These are phyloP conservation scores for Synergus laeviventris DNA, from an alignment of 2,888 invertebrate species.

Conservation along the genomic window DNA sequence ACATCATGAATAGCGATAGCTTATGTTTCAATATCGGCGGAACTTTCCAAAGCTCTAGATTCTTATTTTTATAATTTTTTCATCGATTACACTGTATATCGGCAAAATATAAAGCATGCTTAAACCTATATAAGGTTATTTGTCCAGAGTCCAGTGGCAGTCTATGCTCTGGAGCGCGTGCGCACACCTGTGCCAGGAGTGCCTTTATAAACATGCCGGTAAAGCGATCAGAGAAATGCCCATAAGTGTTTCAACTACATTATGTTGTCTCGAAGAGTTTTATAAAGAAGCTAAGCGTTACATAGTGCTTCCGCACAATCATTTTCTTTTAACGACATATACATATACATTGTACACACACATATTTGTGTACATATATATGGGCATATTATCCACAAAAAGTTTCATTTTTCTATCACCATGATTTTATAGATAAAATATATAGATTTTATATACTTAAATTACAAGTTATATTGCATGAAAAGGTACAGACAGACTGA, in stretches of 20 bases:
- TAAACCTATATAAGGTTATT: background rate
- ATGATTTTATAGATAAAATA: no score
- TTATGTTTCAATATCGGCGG: background rate
- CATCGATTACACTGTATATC: background rate
- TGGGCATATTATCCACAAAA: no score
- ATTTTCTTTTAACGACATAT: no score
- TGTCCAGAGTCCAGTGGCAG: background rate
- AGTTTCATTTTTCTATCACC: no score
- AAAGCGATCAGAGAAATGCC: background rate
- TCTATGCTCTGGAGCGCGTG: background rate
- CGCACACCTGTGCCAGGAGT: background rate
- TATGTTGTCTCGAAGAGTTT: background rate
- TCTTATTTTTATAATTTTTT: background rate
- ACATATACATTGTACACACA: no score
- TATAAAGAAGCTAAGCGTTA: no score
- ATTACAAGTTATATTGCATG: no score
- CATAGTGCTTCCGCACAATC: no score
- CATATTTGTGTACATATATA: no score
- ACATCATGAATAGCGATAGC: slow-evolving; percentile 1
- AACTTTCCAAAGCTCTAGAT: slow-evolving; percentile 2
- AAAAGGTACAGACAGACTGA: no score
- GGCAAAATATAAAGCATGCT: background rate
- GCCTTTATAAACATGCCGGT: background rate
- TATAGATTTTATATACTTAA: no score
- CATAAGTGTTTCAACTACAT: background rate